Conservation (phyloP, 2,888 invertebrate genomes). For the Oscheius sp. region DNA sequence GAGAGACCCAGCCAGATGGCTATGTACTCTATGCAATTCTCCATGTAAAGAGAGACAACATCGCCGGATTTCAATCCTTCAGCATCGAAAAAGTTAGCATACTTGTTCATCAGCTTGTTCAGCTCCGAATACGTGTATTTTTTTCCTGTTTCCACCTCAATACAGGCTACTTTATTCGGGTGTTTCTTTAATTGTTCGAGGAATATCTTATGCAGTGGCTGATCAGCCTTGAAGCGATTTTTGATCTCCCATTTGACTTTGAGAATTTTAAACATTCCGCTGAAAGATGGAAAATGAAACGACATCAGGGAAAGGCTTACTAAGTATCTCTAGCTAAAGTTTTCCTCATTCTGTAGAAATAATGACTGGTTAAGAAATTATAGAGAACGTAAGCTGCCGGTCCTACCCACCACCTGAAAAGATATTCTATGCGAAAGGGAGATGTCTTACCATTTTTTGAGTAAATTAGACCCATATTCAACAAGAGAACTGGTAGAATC, state of each 20-base stretch:
- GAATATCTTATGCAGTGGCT: constrained; percentile 67
- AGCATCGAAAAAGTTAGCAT: constrained; percentile 66
- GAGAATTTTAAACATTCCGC: constrained; percentile 39
- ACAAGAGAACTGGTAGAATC: no score
- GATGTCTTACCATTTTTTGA: no score
- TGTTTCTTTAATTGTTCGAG: constrained; percentile 55
- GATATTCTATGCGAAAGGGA: no score
- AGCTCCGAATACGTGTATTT: constrained; percentile 62
- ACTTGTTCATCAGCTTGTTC: constrained; percentile 65
- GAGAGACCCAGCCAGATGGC: constrained; percentile 92
- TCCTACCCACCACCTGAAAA: no score
- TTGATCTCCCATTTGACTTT: constrained; percentile 57
- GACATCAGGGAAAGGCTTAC: constrained; percentile 44
- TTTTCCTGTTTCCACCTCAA: constrained; percentile 63
- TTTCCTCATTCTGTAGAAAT: constrained; percentile 28
- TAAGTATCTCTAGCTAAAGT: constrained; percentile 66
- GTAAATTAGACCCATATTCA: no score
- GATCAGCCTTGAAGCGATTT: constrained; percentile 52
- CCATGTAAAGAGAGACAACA: constrained; percentile 87
- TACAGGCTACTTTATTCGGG: constrained; percentile 46
- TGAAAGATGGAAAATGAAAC: constrained; percentile 46
- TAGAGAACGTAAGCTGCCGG: no score
- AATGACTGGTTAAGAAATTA: background rate
- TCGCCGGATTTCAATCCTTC: constrained; percentile 80
- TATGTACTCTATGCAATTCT: constrained; percentile 91